phyloP scores from a whole-genome alignment of 2,888 invertebrate genomes.

The Aphodius sticticus region DNA sequence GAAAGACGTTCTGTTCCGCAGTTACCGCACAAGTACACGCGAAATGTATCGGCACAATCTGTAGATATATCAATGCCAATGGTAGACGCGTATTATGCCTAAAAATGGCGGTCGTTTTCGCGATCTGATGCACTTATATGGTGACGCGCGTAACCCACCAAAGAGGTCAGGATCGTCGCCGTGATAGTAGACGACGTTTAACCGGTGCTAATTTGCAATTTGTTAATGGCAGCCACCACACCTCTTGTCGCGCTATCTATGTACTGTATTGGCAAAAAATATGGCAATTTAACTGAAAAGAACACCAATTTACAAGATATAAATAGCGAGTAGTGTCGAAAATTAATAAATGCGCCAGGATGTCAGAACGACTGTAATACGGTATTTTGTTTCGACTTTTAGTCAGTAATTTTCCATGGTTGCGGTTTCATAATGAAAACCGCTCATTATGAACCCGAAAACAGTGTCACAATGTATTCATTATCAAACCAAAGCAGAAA shows the following conservation, averaged over 20 bases:
- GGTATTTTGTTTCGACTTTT: too few relatives aligned
- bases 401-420: too few relatives aligned
- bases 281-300: too few relatives aligned
- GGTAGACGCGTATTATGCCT: background rate
- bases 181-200: background rate
- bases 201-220: background rate
- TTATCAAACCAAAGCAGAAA: too few relatives aligned
- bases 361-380: too few relatives aligned
- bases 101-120: background rate
- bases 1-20: background rate
- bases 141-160: constrained; percentile 4
- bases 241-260: background rate
- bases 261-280: too few relatives aligned
- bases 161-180: background rate
- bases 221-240: background rate
- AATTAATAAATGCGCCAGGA: too few relatives aligned
- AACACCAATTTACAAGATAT: too few relatives aligned
- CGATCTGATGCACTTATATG: background rate
- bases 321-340: too few relatives aligned
- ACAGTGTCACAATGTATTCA: too few relatives aligned
- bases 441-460: too few relatives aligned
- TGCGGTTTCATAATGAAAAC: too few relatives aligned
- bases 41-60: background rate
- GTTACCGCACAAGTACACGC: background rate
- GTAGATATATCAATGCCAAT: background rate